Conservation (phyloP, 1,140 invertebrate genomes). For the Harpegnathos saltator region DNA sequence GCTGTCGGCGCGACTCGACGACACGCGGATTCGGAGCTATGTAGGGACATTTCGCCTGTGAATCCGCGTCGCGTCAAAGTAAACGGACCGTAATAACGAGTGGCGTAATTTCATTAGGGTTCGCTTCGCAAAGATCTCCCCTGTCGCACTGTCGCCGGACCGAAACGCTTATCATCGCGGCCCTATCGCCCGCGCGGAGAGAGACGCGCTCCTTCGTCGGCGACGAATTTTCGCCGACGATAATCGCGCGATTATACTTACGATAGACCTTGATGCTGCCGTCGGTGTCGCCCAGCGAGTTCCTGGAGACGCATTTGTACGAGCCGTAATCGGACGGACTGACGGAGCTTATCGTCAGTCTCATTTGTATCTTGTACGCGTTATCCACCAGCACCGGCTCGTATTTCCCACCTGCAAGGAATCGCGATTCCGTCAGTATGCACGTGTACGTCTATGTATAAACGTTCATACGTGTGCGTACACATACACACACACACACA, state of each 20-base stretch:
- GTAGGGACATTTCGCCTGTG: slow-evolving; percentile 4
- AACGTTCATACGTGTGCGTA: too few relatives aligned
- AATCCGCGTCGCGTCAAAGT: not conserved
- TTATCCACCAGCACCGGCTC: slow-evolving; percentile 90
- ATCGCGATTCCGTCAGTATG: slow-evolving; percentile 31
- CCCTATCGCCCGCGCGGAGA: too few relatives aligned
- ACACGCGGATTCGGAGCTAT: not conserved
- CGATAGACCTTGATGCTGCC: slow-evolving; percentile 95
- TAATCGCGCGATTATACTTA: slow-evolving; percentile 84
- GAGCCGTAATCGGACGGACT: slow-evolving; percentile 90
- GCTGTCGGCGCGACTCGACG: not conserved
- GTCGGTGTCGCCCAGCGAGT: slow-evolving; percentile 94
- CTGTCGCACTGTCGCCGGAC: not conserved
- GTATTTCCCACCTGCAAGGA: slow-evolving; percentile 90
- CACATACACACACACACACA: too few relatives aligned
- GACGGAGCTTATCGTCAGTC: slow-evolving; percentile 90
- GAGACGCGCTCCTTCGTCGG: not conserved
- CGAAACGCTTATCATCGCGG: too few relatives aligned
- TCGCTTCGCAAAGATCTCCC: not conserved
- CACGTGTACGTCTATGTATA: not conserved
- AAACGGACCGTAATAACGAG: not conserved
- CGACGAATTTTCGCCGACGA: not conserved
- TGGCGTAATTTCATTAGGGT: slow-evolving; percentile 8
- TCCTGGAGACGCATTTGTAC: slow-evolving; percentile 95
- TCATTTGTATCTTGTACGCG: slow-evolving; percentile 92